phyloP scores from a whole-genome alignment of 2,888 invertebrate genomes.

The Epinotia bilunana region DNA sequence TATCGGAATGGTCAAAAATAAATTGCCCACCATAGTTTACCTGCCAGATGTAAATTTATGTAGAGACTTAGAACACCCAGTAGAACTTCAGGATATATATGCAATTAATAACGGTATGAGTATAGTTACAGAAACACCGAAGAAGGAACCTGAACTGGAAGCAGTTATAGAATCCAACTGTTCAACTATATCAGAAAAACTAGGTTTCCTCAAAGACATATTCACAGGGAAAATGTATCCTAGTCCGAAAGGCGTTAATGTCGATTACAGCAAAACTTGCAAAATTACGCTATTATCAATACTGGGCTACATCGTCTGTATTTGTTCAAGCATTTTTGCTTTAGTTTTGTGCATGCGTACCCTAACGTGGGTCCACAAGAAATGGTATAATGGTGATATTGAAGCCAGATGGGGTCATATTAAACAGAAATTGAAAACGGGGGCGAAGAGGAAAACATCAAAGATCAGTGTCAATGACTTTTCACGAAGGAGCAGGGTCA shows the following conservation, averaged over 20 bases:
- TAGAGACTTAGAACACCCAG: constrained; percentile 27
- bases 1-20: constrained; percentile 10
- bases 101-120: constrained; percentile 26
- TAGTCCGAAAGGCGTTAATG: constrained; percentile 1
- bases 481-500: not conserved
- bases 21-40: constrained; percentile 25
- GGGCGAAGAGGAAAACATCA: not conserved
- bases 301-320: constrained; percentile 15
- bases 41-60: constrained; percentile 35
- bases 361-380: not conserved
- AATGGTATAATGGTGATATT: constrained; percentile 8
- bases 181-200: constrained; percentile 36
- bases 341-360: not conserved
- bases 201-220: constrained; percentile 26
- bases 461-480: not conserved
- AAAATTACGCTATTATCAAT: constrained; percentile 19
- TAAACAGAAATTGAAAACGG: not conserved
- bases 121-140: constrained; percentile 3
- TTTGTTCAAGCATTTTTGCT: constrained; percentile 8
- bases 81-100: constrained; percentile 35
- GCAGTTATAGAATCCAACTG: constrained; percentile 34
- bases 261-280: constrained; percentile 25
- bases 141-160: not conserved
- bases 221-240: constrained; percentile 32
- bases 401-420: not conserved